phyloP scores from a whole-genome alignment of 2,113 vertebrate species.

The Penelope pileata region DNA sequence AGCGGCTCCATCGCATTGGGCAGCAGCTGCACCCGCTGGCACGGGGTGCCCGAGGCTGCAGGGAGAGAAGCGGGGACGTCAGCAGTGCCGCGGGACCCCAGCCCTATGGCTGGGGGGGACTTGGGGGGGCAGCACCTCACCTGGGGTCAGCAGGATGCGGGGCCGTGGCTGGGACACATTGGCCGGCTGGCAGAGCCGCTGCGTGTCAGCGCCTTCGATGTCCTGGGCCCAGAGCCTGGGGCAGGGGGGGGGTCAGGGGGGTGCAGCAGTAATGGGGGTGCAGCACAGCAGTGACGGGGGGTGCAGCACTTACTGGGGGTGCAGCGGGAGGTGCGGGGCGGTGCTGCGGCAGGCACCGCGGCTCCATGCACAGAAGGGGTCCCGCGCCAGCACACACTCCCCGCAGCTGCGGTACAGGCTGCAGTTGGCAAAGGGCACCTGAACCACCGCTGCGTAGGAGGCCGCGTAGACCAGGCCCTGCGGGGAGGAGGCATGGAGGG shows the following conservation, averaged over 20 bases:
- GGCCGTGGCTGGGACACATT: conserved; percentile 52
- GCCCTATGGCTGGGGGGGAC: fast-evolving
- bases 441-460: conserved; percentile 83
- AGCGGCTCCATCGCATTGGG: conserved; percentile 85
- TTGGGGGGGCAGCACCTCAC: conserved; percentile 29
- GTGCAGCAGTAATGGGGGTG: fast-evolving
- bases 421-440: conserved; percentile 93
- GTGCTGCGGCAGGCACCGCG: conserved; percentile 77
- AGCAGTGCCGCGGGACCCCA: fast-evolving
- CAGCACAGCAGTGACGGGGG: not conserved
- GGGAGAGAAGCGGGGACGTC: fast-evolving
- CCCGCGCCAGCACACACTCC: conserved; percentile 92
- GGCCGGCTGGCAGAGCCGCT: conserved; percentile 63
- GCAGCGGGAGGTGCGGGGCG: not conserved
- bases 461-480: conserved; percentile 89
- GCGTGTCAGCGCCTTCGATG: conserved; percentile 81
- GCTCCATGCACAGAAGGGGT: conserved; percentile 94
- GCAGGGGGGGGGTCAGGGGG: not conserved
- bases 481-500: fast-evolving
- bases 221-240: conserved; percentile 87
- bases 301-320: conserved; percentile 61
- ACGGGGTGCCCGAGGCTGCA: conserved; percentile 63
- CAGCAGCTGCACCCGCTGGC: conserved; percentile 81
- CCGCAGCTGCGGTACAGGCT: conserved; percentile 91
- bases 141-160: conserved; percentile 31